phyloP scores from a whole-genome alignment of 2,113 vertebrate species.

The Cepphus grylle region DNA sequence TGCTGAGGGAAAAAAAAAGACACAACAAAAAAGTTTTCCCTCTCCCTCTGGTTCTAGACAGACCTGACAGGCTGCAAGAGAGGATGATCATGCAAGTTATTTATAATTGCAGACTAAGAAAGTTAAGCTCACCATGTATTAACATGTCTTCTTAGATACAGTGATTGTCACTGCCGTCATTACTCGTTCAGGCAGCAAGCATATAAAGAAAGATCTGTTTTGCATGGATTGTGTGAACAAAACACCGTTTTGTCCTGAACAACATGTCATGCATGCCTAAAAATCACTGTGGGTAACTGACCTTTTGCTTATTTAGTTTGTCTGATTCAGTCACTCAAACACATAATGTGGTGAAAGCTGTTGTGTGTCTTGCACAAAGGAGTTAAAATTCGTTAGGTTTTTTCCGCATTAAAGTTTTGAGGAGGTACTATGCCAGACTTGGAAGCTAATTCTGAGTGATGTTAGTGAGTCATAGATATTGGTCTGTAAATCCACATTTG shows the following conservation, averaged over 20 bases:
- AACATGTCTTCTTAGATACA: background rate
- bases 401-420: background rate
- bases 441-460: background rate
- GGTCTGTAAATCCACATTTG: background rate
- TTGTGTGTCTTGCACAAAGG: background rate
- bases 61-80: background rate
- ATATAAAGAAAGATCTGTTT: background rate
- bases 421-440: background rate
- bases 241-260: background rate
- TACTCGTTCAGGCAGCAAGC: background rate
- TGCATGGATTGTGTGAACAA: background rate
- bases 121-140: background rate
- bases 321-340: background rate
- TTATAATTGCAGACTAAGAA: background rate
- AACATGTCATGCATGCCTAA: background rate
- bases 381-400: background rate
- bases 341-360: background rate
- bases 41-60: background rate
- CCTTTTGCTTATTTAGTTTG: background rate
- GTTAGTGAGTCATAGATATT: background rate
- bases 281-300: background rate
- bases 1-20: background rate
- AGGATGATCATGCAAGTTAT: background rate
- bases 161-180: background rate
- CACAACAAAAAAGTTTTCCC: background rate